A percentile compares a stretch with the other conserved stretches of the same genome.
These are phyloP conservation scores for Zaprionus ghesquierei DNA, from an alignment of 1,140 invertebrate genomes.

Conservation along the genomic window DNA sequence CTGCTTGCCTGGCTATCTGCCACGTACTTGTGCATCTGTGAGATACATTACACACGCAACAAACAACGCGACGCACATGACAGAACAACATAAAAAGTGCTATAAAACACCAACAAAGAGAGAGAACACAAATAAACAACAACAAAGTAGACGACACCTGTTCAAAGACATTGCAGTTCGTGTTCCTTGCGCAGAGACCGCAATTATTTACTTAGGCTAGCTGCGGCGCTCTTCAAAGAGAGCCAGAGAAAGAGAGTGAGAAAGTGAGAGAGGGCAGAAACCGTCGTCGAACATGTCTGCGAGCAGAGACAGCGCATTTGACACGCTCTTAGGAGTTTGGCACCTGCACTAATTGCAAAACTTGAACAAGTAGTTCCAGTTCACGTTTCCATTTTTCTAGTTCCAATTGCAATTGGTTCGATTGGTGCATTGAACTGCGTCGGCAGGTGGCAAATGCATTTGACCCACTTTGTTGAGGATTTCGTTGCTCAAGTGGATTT, in stretches of 20 bases:
- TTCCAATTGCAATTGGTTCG: background rate
- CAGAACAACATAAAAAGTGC: slow-evolving; percentile 29
- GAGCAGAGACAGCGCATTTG: slow-evolving; percentile 11
- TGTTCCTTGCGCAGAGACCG: slow-evolving; percentile 29
- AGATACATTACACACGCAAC: slow-evolving; percentile 27
- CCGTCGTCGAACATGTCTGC: slow-evolving; percentile 2
- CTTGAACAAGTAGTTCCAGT: background rate
- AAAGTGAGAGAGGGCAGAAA: slow-evolving; percentile 16
- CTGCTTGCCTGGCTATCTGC: slow-evolving; percentile 16
- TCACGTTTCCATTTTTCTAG: background rate
- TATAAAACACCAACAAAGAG: slow-evolving; percentile 2
- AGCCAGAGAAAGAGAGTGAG: background rate
- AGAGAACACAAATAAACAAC: slow-evolving; percentile 31
- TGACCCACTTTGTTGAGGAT: slow-evolving; percentile 56
- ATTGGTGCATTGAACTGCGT: slow-evolving; percentile 50
- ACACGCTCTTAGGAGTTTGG: background rate
- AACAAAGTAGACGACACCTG: slow-evolving; percentile 51
- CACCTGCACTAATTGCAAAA: slow-evolving; percentile 20
- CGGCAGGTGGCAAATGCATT: slow-evolving; percentile 51
- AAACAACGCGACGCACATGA: slow-evolving; percentile 40
- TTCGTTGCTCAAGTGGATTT: slow-evolving; percentile 31
- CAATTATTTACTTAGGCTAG: slow-evolving; percentile 55
- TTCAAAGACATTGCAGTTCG: slow-evolving; percentile 51
- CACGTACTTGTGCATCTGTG: slow-evolving; percentile 16
- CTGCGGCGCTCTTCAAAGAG: slow-evolving; percentile 35